Evolutionary conservation across 2,888 invertebrate genomes (phyloP), one percentile per base, ranked within the genome.

Genomic region (Harpalus rufipes): DNA sequence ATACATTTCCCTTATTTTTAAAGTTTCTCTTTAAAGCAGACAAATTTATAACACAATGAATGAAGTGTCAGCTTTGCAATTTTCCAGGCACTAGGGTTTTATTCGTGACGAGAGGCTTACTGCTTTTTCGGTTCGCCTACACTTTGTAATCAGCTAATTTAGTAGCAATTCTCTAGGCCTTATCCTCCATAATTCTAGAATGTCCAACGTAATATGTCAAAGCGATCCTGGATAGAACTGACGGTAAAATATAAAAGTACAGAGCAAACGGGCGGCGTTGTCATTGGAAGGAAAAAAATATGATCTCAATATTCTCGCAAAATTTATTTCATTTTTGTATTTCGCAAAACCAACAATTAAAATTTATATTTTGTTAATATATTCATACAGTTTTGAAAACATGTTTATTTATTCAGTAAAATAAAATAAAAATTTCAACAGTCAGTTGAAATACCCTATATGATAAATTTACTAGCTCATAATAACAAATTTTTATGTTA

Each of bases 1-100:
- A 63, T 63, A 63, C 63, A 63, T 63, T 63, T 63, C 63, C 10
- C 10, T 63, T 63, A 63, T 63, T 63, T 59, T 63, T 63, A 63
- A 63, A 63, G 63, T 21, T 51, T 25, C 63, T 21, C 18, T 63
- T 63, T 63, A 63, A 61, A 63, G 63, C 63, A 18, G 63, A 63
- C 63, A 63, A 63, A 63, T 63, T 63, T 51, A 51, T 51, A 51
- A 51, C 44, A 51, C 12, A 12, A 7, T 51, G 44, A 51, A 51
- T 51, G 44, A 51, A 51, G 44, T 51, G 44, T 51, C 44, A 51
- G 44, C 44, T 51, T 8, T 51, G 44, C 12, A 51, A 51, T 51
- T 12, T 51, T 12, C 10, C 10, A 51, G 12, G 44, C 44, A 32
- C 32, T 32, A 32, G 44, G 12, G 44, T 8, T 51, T 51, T 51